Evolutionary conservation across 2,888 invertebrate genomes (phyloP), one percentile per base, ranked within the genome.

Genomic region (Lepeophtheirus nordmannii): DNA sequence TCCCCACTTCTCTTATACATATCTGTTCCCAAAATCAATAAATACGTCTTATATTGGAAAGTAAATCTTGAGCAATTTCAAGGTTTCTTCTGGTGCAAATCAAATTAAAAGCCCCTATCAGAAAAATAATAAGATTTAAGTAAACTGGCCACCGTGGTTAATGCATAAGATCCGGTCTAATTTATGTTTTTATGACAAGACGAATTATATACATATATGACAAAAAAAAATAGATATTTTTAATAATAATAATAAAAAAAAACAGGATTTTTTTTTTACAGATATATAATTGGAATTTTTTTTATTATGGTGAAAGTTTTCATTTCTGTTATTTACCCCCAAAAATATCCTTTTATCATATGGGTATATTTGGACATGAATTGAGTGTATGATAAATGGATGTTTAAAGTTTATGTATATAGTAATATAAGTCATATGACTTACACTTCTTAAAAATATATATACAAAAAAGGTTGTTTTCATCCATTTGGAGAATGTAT

Each of bases 141-240:
- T 46, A 46, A 14, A 46, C 53, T 46, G 53, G 17, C 53, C 53
- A 46, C 53, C 53, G 17, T 46, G 53, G n/a, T 46, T 46, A 46
- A 46, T 46, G 53, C 53, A 46, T 46, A 2, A 46, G 53, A 46
- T 46, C 53, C 53, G 53, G 53, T 46, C 53, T 46, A 46, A 46
- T 46, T 46, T 46, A 46, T 14, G 53, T 17, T 46, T 46, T 46
- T 46, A 46, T 46, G 53, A 46, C 53, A 46, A 46, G 53, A 46
- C 14, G 17, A n/a, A 14, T 17, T 17, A 14, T 46, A n/a, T 17
- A 14, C 14, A 41, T 41, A 41, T 5, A 46, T 46, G 53, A 46
- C 53, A 46, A 46, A n/a, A 46, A 41, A n/a, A 46, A 5, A 46
- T 46, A 46, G n/a, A 14, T 17, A n/a, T 46, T 46, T 46, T 46